Base-by-base conservation (phyloP, 64 coral and sea anemone genomes). In the Porites lutea region DNA sequence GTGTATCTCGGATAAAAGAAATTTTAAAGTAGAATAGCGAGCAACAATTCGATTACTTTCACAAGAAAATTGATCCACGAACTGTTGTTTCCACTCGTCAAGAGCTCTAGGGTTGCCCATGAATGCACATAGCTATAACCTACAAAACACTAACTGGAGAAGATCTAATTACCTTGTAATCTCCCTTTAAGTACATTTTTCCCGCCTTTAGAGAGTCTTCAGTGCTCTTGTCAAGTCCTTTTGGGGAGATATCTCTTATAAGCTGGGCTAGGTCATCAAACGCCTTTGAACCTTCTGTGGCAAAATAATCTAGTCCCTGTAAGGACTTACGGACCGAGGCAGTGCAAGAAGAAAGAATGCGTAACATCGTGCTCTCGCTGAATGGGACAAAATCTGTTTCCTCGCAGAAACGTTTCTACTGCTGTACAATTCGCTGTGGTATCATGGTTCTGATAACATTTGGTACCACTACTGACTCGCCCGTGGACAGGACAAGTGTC, bases 181-280 rank as follows among this genome's bases (percentile, higher is more conserved):
- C 65, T 67, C 65, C 65, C 65, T 67, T 67, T 67, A 67, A n/a
- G 65, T 67, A 67, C 65, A 67, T 16, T 67, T 67, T 67, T 67
- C 14, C 65, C 65, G 65, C 65, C 21, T 67, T 67, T n/a, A 67
- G 21, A 67, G 65, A 67, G 21, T 67, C 65, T 13, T 67, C 21
- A 13, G 21, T 67, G 65, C 65, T 67, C 65, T 67, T 60, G 7
- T 60, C 59, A 60, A 60, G 59, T 8, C 59, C 59, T 14, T 10
- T 14, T 60, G n/a, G 59, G 8, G 59, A 10, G 8, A 60, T 60
- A 60, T 14, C 59, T 60, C 14, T 60, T 14, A 60, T 14, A 8
- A 60, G 59, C 59, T 60, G 8, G 59, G 59, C 59, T 8, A 60
- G 27, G 27, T 1, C 27, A 16, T 65, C 62, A 65, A 65, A 65